Evolutionary conservation across 2,797 vertebrate genomes (phyloP), one percentile per base, ranked within the genome.

Genomic region (Rhadinocentrus ornatus): DNA sequence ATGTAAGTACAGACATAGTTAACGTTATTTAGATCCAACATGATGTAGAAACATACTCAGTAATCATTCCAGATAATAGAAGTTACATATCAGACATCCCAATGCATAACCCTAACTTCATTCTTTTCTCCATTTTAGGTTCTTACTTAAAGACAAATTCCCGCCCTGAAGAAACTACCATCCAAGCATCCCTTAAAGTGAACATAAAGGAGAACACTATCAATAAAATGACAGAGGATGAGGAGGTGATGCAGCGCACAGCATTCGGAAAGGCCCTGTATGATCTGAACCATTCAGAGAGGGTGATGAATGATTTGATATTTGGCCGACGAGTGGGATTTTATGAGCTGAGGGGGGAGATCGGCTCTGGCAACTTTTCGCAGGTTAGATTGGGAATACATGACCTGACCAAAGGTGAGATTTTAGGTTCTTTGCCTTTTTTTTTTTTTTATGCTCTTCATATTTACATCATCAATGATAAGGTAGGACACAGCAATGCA

Each of bases 381-480:
- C 87, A 91, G 31, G 94, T 95, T 73, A 90, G 88, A 77, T 53
- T 94, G 63, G 94, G 93, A 37, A 90, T 94, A 63, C 94, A 95
- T 61, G 89, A 90, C 73, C 79, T 95, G 77, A 94, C 93, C 62
- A 94, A 91, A 93, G 95, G 94, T 94, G 82, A 92, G 89, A 66
- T 26, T 41, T 37, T 62, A 12, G 16, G 58, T 39, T 15, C 20
- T 79, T 65, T 61, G n/a, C 2, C 5, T 22, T 69, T 64, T 52
- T 16, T 15, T 59, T 22, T 69, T 64, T 52, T 16, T 15, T 59
- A 66, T 12, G 7, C 48, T 29, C 22, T 20, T 9, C 7, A 62
- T 55, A 67, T 65, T 50, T 26, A 32, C 39, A 62, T n/a, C 27
- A 35, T 66, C n/a, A 39, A 9, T 37, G 57, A 48, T 32, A 64